These are phyloP conservation scores for Myotis brandtii DNA, from an alignment of 2,113 vertebrate genomes.

Conservation along the genomic window DNA sequence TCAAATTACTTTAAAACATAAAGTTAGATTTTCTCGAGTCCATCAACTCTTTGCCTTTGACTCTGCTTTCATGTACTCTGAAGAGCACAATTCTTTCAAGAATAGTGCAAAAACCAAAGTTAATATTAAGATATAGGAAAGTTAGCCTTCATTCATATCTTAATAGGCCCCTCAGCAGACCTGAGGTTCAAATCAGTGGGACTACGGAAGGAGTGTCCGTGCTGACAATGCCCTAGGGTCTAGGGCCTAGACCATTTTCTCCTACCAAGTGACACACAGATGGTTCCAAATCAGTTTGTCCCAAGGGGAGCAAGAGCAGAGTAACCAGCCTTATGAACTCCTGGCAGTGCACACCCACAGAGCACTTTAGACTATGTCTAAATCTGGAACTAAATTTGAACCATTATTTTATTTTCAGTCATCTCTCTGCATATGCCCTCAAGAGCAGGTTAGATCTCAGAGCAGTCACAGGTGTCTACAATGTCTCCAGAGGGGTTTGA, in stretches of 20 bases:
- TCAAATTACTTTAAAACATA: conserved; percentile 9
- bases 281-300: conserved; percentile 26
- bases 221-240: neutral
- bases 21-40: neutral
- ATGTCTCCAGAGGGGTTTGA: neutral
- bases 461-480: neutral
- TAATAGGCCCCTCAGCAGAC: neutral
- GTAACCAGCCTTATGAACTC: neutral
- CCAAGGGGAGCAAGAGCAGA: conserved; percentile 2
- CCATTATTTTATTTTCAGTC: neutral
- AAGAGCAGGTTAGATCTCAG: neutral
- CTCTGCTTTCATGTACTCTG: neutral
- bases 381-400: conserved; percentile 22
- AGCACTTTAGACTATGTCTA: neutral
- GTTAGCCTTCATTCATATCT: neutral
- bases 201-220: neutral
- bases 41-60: neutral
- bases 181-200: neutral
- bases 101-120: conserved; percentile 10
- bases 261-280: neutral
- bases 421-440: neutral
- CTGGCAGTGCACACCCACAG: neutral
- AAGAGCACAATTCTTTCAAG: conserved; percentile 48
- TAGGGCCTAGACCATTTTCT: neutral
- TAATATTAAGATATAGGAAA: neutral